Evolutionary conservation across 2,888 invertebrate species (phyloP).

Genomic region (Chaitophorus viminalis): DNA sequence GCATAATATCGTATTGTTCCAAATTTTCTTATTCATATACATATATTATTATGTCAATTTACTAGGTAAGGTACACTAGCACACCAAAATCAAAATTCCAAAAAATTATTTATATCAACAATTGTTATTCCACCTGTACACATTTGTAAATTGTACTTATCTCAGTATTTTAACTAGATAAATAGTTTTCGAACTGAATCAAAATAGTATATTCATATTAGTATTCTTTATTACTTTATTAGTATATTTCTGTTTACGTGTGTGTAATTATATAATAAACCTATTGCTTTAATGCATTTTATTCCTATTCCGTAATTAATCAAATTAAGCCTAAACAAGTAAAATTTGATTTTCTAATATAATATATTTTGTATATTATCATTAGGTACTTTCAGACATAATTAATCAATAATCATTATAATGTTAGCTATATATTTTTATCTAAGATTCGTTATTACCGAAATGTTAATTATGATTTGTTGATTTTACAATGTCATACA

Average conservation of each 20-base stretch:
- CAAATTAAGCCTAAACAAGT: neutral
- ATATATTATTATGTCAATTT: too few species aligned
- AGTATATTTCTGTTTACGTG: neutral
- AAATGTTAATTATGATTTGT: too few species aligned
- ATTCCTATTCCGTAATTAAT: neutral
- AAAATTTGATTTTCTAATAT: neutral
- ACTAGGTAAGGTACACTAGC: too few species aligned
- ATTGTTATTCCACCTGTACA: neutral
- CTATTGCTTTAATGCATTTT: neutral
- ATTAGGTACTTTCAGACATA: too few species aligned
- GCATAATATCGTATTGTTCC: too few species aligned
- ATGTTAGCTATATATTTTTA: neutral
- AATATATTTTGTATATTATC: neutral
- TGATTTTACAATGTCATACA: too few species aligned
- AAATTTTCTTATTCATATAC: too few species aligned
- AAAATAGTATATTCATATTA: too few species aligned
- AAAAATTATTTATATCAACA: too few species aligned
- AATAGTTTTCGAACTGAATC: neutral
- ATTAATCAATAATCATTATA: too few species aligned
- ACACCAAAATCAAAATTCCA: too few species aligned
- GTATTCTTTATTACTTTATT: neutral
- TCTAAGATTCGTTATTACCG: neutral
- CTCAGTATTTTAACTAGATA: neutral
- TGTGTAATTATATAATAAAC: neutral
- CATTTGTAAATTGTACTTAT: neutral